Percentiles rank a stretch among this genome's conserved stretches.
phyloP scores from a whole-genome alignment of 2,113 vertebrate species.

The Semicossyphus pulcher region DNA sequence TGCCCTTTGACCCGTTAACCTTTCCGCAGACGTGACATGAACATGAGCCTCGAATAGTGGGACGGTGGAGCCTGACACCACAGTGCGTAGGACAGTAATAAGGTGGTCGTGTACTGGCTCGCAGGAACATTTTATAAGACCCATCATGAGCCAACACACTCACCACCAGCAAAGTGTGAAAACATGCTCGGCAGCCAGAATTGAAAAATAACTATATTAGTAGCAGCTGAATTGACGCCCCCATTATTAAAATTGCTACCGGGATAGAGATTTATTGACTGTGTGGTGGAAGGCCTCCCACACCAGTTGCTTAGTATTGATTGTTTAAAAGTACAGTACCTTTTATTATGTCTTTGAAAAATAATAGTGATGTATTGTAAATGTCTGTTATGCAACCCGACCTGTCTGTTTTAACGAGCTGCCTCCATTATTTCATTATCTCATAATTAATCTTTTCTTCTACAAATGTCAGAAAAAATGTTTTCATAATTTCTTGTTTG shows the following conservation, averaged over 20 bases:
- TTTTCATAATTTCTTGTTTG: too few species aligned
- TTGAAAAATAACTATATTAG: constrained; percentile 46
- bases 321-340: constrained; percentile 43
- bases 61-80: constrained; percentile 3
- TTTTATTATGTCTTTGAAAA: constrained; percentile 44
- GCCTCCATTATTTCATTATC: too few species aligned
- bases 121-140: constrained; percentile 17
- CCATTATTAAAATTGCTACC: constrained; percentile 59
- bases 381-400: neutral
- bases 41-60: constrained; percentile 30
- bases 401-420: neutral
- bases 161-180: constrained; percentile 40
- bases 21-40: constrained; percentile 36
- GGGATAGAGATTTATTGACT: constrained; percentile 52
- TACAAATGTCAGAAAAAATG: neutral
- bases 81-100: constrained; percentile 16
- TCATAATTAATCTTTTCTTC: too few species aligned
- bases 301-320: constrained; percentile 44
- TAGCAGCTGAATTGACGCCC: constrained; percentile 61
- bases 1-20: constrained; percentile 60
- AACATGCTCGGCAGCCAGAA: constrained; percentile 33
- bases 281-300: constrained; percentile 40
- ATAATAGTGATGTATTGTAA: constrained; percentile 10
- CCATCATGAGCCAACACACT: constrained; percentile 23
- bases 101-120: constrained; percentile 21